Evolutionary conservation across 2,113 vertebrate species (phyloP), one percentile per base, ranked within the genome.

Genomic region (Neoarius graeffei): DNA sequence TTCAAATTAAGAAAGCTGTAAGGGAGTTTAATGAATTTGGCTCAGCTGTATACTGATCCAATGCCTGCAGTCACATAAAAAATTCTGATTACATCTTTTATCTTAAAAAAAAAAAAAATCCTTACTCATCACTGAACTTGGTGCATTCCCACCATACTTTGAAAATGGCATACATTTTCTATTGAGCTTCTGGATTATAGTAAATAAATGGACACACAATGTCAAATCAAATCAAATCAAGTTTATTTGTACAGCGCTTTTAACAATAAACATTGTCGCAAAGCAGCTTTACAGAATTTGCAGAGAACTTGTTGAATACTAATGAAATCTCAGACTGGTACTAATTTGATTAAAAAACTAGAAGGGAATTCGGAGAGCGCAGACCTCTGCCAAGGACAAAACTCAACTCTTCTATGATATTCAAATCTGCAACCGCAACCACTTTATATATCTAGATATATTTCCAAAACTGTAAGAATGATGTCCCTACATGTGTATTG

Each of bases 1-100:
- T 57, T 88, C 60, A 54, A 82, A 84, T 79, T 50, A 74, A 84
- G 60, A 62, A 67, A n/a, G 81, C 62, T 88, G 81, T 76, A 73
- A 84, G 50, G 48, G 27, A 71, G 57, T 84, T 84, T 76, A 84
- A 83, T 84, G 35, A 87, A 59, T 82, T 60, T 27, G 30, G 54
- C 79, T 87, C 59, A 42, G 81, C n/a, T 42, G 87, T 77, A 64
- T 74, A 84, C 59, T 77, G 71, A 83, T 83, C 48, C 54, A 11
- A 50, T 1, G 59, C 59, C 81, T 57, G 81, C 81, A 64, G 59
- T 19, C 35, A 83, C 35, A 52, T 20, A 27, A 69, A 79, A 56
- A 77, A 67, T 77, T 62, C 56, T 77, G 73, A 64, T 52, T 25
- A 85, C 11, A 48, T 23, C 19, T 74, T 1, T 19, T 48, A 1